A percentile compares a stretch with the other conserved stretches of the same genome.
Evolutionary conservation across 2,888 invertebrate genomes (phyloP).

Genomic region (Argyresthia goedartella): DNA sequence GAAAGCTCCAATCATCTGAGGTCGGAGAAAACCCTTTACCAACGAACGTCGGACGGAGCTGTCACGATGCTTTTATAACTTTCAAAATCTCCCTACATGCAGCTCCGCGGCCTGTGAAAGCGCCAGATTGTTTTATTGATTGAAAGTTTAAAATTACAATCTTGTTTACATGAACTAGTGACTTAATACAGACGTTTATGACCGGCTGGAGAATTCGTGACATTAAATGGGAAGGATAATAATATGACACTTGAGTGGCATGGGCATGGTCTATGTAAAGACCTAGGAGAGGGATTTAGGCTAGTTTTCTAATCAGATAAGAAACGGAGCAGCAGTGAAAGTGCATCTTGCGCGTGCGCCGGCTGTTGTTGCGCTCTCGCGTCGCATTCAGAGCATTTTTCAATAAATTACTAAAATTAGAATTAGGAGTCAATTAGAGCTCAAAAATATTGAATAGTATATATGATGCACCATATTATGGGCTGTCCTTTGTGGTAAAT

Average conservation of each 20-base stretch:
- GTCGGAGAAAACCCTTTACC: constrained; percentile 50
- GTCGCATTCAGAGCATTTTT: constrained; percentile 59
- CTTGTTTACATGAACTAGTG: constrained; percentile 1
- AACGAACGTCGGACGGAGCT: constrained; percentile 23
- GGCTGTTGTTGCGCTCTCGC: constrained; percentile 36
- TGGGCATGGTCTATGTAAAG: too few species aligned
- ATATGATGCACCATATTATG: too few species aligned
- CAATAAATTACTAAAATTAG: too few species aligned
- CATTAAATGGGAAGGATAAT: too few species aligned
- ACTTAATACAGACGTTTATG: too few species aligned
- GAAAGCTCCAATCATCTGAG: constrained; percentile 47
- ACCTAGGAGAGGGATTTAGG: neutral
- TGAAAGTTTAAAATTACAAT: constrained; percentile 3
- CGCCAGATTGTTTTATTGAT: constrained; percentile 7
- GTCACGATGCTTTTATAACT: constrained; percentile 36
- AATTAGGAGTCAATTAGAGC: too few species aligned
- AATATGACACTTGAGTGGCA: neutral
- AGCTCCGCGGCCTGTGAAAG: constrained; percentile 18
- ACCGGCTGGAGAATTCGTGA: neutral
- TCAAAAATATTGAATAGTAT: too few species aligned
- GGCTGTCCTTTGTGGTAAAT: too few species aligned
- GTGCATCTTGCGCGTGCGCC: constrained; percentile 33
- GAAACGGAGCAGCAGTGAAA: constrained; percentile 49
- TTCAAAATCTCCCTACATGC: constrained; percentile 23
- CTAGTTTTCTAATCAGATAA: constrained; percentile 2